Base-by-base conservation (phyloP, 2,113 vertebrate genomes). In the Nycticorax nycticorax region DNA sequence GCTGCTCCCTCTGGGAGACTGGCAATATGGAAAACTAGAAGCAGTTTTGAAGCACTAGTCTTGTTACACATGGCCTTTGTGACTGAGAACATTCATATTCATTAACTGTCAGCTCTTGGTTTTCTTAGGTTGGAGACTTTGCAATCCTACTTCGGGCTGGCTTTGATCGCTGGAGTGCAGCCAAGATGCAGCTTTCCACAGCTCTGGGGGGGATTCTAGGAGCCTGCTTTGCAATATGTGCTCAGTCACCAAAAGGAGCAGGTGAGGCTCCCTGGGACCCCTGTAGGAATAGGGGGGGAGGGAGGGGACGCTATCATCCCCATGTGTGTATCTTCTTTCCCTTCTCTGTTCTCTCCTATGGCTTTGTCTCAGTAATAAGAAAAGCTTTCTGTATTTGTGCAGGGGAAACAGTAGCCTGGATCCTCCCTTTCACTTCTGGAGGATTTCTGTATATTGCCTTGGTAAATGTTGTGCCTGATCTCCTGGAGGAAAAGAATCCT, bases 371-470 rank as follows among this genome's bases (percentile, higher is more conserved):
- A 50, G 21, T 76, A 64, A 28, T 80, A 85, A 82, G 10, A 12
- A 92, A 82, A 67, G 24, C 53, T 89, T 73, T 85, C 52, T 13
- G 3, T 94, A 7, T 84, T 68, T 12, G 9, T 83, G 20, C 96
- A 98, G 98, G 99, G 97, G 99, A 98, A 95, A 98, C 98, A 0
- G 97, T 99, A 72, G 99, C 98, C 59, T 99, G 99, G 99, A 99
- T 99, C 89, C 98, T 99, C 48, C 99, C 99, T 72, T 99, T 99
- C 97, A 99, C 99, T 45, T 99, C 99, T 9, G 99, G 99, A 50
- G 99, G 99, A 47, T 99, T 99, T 89, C 98, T 99, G 64, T 99
- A 99, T 95, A 99, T 99, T 10, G 99, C 99, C 69, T 97, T 99
- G 98, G 99, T 99, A 92, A 99, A 98, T 20, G 99, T 99, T 81